These are phyloP conservation scores for Melanotaenia boesemani DNA, from an alignment of 2,797 vertebrate species.

Conservation along the genomic window DNA sequence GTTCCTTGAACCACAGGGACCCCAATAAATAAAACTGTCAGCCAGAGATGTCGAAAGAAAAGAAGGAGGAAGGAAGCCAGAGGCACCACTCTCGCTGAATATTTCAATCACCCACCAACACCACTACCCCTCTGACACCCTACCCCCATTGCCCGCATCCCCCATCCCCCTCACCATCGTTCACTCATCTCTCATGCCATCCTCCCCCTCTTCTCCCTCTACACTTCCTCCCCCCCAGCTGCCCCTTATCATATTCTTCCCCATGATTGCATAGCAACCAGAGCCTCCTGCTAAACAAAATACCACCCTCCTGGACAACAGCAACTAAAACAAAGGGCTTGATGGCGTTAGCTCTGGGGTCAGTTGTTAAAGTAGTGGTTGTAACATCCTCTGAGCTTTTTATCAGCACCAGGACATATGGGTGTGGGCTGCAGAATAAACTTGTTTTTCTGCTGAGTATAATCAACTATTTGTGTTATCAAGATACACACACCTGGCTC, in stretches of 20 bases:
- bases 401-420: constrained; percentile 11
- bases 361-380: constrained; percentile 39
- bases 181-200: constrained; percentile 59
- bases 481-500: constrained; percentile 50
- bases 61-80: constrained; percentile 71
- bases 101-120: constrained; percentile 85
- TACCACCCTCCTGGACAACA: constrained; percentile 51
- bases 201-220: constrained; percentile 35
- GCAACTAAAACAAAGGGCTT: constrained; percentile 63
- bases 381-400: constrained; percentile 24
- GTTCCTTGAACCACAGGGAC: constrained; percentile 87
- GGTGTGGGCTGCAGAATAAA: constrained; percentile 2
- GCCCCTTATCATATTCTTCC: constrained; percentile 76
- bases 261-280: constrained; percentile 76
- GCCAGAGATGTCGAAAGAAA: constrained; percentile 78
- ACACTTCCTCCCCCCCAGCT: constrained; percentile 61
- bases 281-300: constrained; percentile 69
- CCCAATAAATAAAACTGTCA: constrained; percentile 86
- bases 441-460: not conserved
- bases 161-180: constrained; percentile 58
- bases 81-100: constrained; percentile 86
- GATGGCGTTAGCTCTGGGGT: constrained; percentile 30
- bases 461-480: constrained; percentile 22
- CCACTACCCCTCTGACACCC: constrained; percentile 75
- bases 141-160: constrained; percentile 73